Base-by-base conservation (phyloP, 2,113 vertebrate species). In the Nycticebus coucang region DNA sequence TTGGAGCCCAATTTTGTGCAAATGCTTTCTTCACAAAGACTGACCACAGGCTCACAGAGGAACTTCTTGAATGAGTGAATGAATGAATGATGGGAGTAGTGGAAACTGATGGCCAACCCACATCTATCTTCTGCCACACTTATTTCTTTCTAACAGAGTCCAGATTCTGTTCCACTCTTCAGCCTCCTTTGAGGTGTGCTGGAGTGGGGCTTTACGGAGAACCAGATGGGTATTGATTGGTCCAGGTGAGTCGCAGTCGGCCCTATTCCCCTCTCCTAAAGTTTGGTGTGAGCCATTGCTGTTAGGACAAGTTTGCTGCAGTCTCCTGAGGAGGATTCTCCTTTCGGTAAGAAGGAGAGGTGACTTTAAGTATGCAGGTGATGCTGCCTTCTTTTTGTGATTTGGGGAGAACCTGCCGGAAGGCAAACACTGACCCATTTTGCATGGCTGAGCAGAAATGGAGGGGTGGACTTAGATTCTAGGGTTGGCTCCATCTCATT, bases 391-490 rank as follows among this genome's bases (percentile, higher is more conserved):
- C 15, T 2, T 28, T 45, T 26, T 10, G 60, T 45, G 78, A 15
- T 26, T 19, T 1, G 24, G 71, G 69, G 82, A 22, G 77, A 92
- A 19, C 33, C 57, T 62, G 37, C 8, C 18, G 4, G 55, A 37
- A 7, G 50, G 81, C 1, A 7, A 18, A 18, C 68, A 1, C n/a
- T 17, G 60, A 53, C 24, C 0, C 0, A 0, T 7, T 9, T 12
- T 28, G 1, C 24, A 55, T 41, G 77, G 28, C 80, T 9, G 0
- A 11, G 2, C 12, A 28, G 26, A 62, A 18, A 24, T 55, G 93
- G 85, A n/a, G 15, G 11, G 64, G 18, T 4, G 10, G 18, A 7
- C 9, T 18, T 18, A 55, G 45, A 12, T 74, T 7, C n/a, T 10
- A 30, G 50, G 17, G 5, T 22, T 83, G 81, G 57, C 62, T 74